Evolutionary conservation across 2,113 vertebrate species (phyloP), one percentile per base, ranked within the genome.

Genomic region (Motacilla alba): DNA sequence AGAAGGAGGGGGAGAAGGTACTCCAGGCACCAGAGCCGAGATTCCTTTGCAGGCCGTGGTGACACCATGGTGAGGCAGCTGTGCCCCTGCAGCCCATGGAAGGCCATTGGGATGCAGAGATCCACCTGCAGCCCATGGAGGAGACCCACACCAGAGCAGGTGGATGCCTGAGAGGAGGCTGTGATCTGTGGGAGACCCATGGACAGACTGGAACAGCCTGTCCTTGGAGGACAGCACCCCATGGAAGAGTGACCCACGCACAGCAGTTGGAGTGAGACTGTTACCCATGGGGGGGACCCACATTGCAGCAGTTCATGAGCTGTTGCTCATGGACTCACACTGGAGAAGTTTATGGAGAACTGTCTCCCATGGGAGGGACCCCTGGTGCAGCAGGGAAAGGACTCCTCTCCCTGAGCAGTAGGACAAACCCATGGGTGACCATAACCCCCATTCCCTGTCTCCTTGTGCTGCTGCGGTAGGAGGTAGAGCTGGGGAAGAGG

Each of bases 171-270:
- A 39, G 30, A n/a, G 44, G 53, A 18, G 19, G 24, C 35, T 60
- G 66, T 50, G 19, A n/a, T 30, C 53, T 2, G 7, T 59, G 35
- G 24, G 66, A 28, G 24, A n/a, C 43, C 43, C 9, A 2, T 10
- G 44, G 44, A 41, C 30, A 69, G 53, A 59, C 44, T n/a, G 44
- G 23, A 58, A 2, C 23, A 47, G 22, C 28, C 63, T 58, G 28
- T 58, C 28, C n/a, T 58, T 58, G n/a, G 3, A 81, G 43, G 18
- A 41, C 28, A 22, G 43, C 18, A 21, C 13, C 8, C n/a, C 3
- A 1, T 41, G 30, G 30, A 49, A 41, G 52, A 28, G 43, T 33
- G 78, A 49, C 43, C 22, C n/a, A 33, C 0, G 0, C 1, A 1
- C 41, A 49, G 64, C 22, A 39, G 28, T 13, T 3, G 39, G 52